These are phyloP conservation scores for Pararge aegeria DNA, from an alignment of 1,140 invertebrate species.

Conservation along the genomic window DNA sequence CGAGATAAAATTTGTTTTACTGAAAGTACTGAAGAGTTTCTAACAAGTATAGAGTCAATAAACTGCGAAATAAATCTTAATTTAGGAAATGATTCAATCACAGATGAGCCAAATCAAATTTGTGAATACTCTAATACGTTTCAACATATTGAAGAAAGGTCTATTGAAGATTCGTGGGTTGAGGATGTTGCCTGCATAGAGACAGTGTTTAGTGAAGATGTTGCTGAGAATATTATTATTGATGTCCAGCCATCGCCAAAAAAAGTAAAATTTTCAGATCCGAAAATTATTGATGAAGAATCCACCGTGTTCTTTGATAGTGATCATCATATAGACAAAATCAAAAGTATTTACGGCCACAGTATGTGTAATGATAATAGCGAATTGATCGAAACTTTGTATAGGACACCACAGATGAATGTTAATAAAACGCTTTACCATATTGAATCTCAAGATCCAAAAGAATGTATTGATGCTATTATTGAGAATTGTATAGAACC, in stretches of 20 bases:
- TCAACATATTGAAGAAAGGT: constrained; percentile 34
- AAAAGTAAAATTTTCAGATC: constrained; percentile 14
- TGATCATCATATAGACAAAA: constrained; percentile 55
- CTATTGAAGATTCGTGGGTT: constrained; percentile 60
- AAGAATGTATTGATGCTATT: constrained; percentile 9
- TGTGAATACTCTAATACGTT: constrained; percentile 30
- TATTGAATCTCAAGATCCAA: constrained; percentile 47
- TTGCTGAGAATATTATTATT: constrained; percentile 55
- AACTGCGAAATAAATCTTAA: background rate
- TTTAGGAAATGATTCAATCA: constrained; percentile 1
- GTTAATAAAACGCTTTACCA: constrained; percentile 55
- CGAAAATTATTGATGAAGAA: constrained; percentile 27
- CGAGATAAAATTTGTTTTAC: constrained; percentile 50
- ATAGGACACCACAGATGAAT: constrained; percentile 61
- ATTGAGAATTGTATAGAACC: constrained; percentile 1
- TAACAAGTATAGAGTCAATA: constrained; percentile 23
- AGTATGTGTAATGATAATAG: constrained; percentile 50
- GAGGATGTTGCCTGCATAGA: constrained; percentile 73
- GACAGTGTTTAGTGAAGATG: constrained; percentile 71
- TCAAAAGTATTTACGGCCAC: constrained; percentile 54
- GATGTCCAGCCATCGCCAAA: constrained; percentile 45
- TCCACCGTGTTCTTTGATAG: constrained; percentile 24
- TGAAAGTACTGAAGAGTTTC: constrained; percentile 40
- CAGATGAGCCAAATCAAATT: constrained; percentile 3
- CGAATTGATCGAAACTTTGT: constrained; percentile 56